Evolutionary conservation across 2,113 vertebrate genomes (phyloP), one percentile per base, ranked within the genome.

Genomic region (Lagopus leucura): DNA sequence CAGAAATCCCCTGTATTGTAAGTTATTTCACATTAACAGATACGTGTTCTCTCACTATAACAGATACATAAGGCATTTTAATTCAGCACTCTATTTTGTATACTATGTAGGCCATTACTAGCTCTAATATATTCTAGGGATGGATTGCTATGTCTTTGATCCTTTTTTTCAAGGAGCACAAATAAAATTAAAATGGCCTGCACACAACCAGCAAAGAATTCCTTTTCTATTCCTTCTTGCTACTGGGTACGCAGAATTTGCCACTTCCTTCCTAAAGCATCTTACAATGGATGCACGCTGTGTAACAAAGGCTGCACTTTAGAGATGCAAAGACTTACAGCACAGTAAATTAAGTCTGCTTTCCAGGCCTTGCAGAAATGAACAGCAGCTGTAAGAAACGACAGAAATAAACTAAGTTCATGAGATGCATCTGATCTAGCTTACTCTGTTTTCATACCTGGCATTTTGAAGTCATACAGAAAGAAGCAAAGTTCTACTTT

Each of bases 311-410:
- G 5, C 13, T 24, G 24, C 6, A 38, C 40, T 77, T 67, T 32
- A 78, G 11, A 43, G 10, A 55, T 10, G 36, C 15, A 67, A 70
- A 47, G 20, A 48, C 5, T 40, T 50, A 25, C 1, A 5, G 3
- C 12, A 43, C 0, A 1, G 2, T 0, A 87, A 81, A 40, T 8
- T n/a, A 27, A 1, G 1, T 20, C 36, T 89, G 11, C 15, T 82
- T 82, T 82, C 47, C 21, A 72, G 10, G 30, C 10, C 8, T 64
- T 32, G 16, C 27, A 28, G 63, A 76, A 82, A 57, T 72, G 30
- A 34, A 6, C 32, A 72, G 54, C 34, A 34, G 75, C 57, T 52
- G 25, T 28, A 42, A 65, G 20, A 24, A 73, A 28, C 36, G 22
- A 10, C 69, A 82, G 40, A 36, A 94, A 79, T 65, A 90, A 86